Evolutionary conservation across 2,797 vertebrate species (phyloP), one percentile per base, ranked within the genome.

Genomic region (Chelon auratus): DNA sequence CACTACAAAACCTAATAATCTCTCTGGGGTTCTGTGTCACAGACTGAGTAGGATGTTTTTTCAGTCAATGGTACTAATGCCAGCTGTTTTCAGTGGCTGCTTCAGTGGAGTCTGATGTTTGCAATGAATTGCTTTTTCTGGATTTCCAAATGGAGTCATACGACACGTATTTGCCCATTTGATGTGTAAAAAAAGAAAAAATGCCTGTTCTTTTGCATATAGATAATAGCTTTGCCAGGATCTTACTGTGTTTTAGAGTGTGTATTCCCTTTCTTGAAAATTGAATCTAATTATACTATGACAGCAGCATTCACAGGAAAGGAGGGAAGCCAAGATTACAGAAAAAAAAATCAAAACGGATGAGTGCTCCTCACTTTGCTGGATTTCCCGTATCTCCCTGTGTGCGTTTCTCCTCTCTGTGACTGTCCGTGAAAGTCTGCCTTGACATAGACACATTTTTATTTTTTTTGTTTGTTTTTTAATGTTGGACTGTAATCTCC

Each of bases 401-500:
- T 55, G 77, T 54, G 62, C 61, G 62, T 68, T 76, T 52, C 63
- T 69, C 68, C 58, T 71, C 71, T 82, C 68, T 78, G 51, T 66
- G 26, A 36, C 62, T 51, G 47, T 30, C 58, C 1, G 40, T 59
- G 74, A 60, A 65, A 72, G 80, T 79, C 82, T 57, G 53, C 78
- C 74, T 64, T 37, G 57, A 76, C 66, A 68, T 56, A 54, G 77
- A 26, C 24, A 26, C 2, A 26, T 26, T 3, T 26, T 79, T 66
- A 67, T 62, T 56, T 9, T 62, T 5, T 37, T 42, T 4, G 3
- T 36, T 26, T n/a, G 24, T 43, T 65, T 63, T 55, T 26, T 70
- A 85, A 81, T 77, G 75, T 87, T 86, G 88, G 87, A 88, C 81
- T 86, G 87, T 90, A 93, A 92, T 93, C 90, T 90, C 83, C 84